Conservation (phyloP, 1,140 invertebrate genomes). For the Littorina saxatilis region DNA sequence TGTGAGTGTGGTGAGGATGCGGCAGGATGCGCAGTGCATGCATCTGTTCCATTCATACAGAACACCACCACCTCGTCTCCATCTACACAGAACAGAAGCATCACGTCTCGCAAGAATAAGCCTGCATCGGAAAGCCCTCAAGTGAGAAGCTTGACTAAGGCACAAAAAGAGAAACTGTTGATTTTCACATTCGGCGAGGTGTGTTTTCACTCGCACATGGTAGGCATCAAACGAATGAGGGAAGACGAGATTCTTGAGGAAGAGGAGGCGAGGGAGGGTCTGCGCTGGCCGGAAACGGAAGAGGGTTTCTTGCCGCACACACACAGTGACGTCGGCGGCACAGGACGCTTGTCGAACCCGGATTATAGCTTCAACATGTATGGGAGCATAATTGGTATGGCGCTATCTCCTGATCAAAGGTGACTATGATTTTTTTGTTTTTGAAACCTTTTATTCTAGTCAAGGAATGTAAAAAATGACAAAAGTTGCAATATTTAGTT, state of each 20-base stretch:
- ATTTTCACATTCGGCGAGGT: slow-evolving; percentile 91
- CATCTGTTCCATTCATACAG: no score
- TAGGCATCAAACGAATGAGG: slow-evolving; percentile 88
- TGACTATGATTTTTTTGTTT: no score
- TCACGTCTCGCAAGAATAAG: no score
- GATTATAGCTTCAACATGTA: slow-evolving; percentile 91
- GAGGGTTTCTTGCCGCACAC: slow-evolving; percentile 57
- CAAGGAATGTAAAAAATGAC: no score
- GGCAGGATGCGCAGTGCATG: no score
- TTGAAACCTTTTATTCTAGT: no score
- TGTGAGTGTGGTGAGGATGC: no score
- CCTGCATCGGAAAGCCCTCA: neutral
- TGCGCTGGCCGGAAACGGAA: slow-evolving; percentile 30
- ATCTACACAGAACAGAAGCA: no score
- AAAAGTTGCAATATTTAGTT: no score
- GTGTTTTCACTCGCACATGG: slow-evolving; percentile 92
- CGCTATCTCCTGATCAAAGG: slow-evolving; percentile 90
- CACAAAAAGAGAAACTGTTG: slow-evolving; percentile 84
- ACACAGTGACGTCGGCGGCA: slow-evolving; percentile 48
- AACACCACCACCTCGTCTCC: no score
- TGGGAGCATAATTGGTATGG: slow-evolving; percentile 93
- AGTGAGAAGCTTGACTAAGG: neutral
- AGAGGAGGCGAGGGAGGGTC: neutral
- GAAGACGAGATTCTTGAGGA: slow-evolving; percentile 65
- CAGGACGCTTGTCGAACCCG: slow-evolving; percentile 75